These are phyloP conservation scores for Sparus aurata DNA, from an alignment of 2,797 vertebrate species.

Conservation along the genomic window DNA sequence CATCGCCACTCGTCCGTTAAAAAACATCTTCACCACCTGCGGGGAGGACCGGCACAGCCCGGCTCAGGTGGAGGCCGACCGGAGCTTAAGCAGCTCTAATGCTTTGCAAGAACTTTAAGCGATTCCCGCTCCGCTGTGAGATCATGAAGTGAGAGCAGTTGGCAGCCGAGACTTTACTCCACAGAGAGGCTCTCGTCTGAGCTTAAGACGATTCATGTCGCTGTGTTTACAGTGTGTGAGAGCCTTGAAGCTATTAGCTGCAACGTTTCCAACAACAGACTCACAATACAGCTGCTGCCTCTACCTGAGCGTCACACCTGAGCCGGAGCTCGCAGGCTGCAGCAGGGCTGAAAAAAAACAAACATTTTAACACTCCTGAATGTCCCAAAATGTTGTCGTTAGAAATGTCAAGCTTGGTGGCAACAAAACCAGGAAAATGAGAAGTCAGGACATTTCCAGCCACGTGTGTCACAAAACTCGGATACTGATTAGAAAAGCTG, in stretches of 20 bases:
- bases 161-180: background rate
- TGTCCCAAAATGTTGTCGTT: no score
- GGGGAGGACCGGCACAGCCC: background rate
- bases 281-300: background rate
- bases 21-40: slow-evolving; percentile 10
- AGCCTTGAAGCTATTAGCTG: background rate
- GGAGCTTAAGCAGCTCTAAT: slow-evolving; percentile 17
- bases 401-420: no score
- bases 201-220: background rate
- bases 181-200: background rate
- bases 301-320: background rate
- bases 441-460: no score
- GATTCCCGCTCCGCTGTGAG: slow-evolving; percentile 7
- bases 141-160: slow-evolving; percentile 18
- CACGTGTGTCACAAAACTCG: no score
- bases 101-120: slow-evolving; percentile 5
- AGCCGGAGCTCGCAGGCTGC: background rate
- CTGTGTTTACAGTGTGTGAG: background rate
- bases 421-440: no score
- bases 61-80: background rate
- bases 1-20: background rate
- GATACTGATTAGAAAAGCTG: no score
- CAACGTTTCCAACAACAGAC: background rate
- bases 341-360: no score
- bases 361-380: no score